Evolutionary conservation across 2,113 vertebrate species (phyloP), one percentile per base, ranked within the genome.

Genomic region (Saimiri boliviensis): DNA sequence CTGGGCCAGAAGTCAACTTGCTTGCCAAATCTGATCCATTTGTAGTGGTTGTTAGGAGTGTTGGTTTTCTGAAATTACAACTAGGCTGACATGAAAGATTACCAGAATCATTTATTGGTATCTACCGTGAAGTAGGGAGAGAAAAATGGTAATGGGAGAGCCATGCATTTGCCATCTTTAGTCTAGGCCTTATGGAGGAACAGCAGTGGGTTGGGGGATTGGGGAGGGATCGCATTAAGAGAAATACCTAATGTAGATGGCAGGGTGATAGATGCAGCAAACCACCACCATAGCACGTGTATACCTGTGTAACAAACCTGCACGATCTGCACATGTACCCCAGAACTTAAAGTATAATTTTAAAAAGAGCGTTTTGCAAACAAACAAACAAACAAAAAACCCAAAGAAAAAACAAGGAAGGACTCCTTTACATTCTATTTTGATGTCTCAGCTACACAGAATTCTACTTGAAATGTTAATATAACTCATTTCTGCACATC

Each of bases 401-500:
- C 14, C 14, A 17, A 52, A 52, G 16, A 52, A 52, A 52, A 77
- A 73, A 84, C 54, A 77, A 56, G 49, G 37, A 84, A 86, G 40
- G 16, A 45, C 3, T 76, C 32, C 8, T 82, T 96, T 95, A 79
- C 6, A 73, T 60, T 84, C 79, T 60, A 35, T 77, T 90, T 96
- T 70, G 21, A n/a, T 66, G 30, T 37, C 42, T 94, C 63, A n/a
- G 37, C 17, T 87, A 45, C 32, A 89, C 25, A 96, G 40, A 30
- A 63, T 74, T 76, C 89, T 66, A 16, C 32, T 74, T 87, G 52
- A 82, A 94, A 82, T 56, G 63, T 87, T 93, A 71, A 73, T 9
- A 74, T 79, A 93, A 89, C 21, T 79, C 20, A 87, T 82, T 87
- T 95, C 76, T 76, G 83, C 91, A 71, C 35, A 76, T 80, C 35